Base-by-base conservation (phyloP, 2,113 vertebrate species). In the Phoxinus phoxinus region DNA sequence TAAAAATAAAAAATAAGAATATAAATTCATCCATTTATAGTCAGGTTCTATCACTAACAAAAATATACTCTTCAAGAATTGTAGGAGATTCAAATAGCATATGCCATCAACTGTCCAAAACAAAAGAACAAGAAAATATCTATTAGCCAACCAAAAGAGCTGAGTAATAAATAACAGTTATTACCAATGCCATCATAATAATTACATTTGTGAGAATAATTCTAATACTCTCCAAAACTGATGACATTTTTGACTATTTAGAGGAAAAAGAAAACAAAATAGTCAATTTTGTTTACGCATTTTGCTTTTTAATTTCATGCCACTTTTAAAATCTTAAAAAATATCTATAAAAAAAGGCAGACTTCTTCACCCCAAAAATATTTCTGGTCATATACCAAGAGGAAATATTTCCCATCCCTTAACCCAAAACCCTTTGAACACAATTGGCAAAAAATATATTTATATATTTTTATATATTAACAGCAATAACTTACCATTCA, bases 401-500 rank as follows among this genome's bases (percentile, higher is more conserved):
- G 93, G 92, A 94, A 94, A 92, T 90, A 92, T 94, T 90, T 93
- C 92, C 92, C 91, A 92, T 91, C 93, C 89, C 92, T 86, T 90
- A 92, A 92, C 93, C 93, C 91, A 90, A 90, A 91, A 92, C 90
- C 90, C 89, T 94, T 94, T 95, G 91, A 95, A 95, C 94, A 94
- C 91, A 94, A 93, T 92, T 95, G 94, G 94, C 94, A 94, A 95
- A 94, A 95, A 95, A 90, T 94, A 94, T 92, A 94, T 94, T 94
- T 92, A 93, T 92, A 94, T 89, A 87, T 81, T 67, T 65, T 48
- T 92, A 94, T 94, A 94, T 95, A 94, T 95, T 94, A 95, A 94
- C 94, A 95, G 93, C 93, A 95, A 95, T 95, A 95, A 95, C 94
- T 96, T 96, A 96, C 95, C 95, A 95, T 95, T 96, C 96, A 97